Percentiles rank a stretch among this genome's conserved stretches.
Conservation (phyloP, 2,888 invertebrate species). For the Ypsolopha sequella region DNA sequence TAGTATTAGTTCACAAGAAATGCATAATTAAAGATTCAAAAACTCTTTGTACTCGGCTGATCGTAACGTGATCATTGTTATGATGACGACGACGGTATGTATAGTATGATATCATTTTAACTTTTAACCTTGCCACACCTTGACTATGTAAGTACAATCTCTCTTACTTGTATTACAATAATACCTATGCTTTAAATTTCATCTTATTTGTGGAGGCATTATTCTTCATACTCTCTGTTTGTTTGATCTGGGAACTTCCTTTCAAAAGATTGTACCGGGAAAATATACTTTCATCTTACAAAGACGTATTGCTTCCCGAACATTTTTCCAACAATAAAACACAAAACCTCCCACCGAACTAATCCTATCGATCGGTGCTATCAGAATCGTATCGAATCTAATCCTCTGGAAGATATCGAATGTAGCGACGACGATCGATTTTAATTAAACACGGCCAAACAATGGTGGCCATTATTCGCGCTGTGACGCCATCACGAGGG, state of each 20-base stretch:
- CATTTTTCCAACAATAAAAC: no score
- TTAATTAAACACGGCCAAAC: conserved; percentile 53
- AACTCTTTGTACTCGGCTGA: no score
- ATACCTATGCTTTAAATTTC: neutral
- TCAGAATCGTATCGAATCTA: neutral
- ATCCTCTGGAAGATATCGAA: conserved; percentile 23
- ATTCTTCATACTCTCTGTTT: neutral
- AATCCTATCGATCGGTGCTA: neutral
- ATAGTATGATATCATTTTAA: conserved; percentile 35
- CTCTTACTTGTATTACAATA: neutral
- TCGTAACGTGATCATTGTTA: no score
- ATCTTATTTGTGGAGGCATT: no score
- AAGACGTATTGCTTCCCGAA: no score
- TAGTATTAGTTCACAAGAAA: no score
- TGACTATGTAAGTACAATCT: conserved; percentile 7
- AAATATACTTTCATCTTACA: neutral
- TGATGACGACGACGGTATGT: neutral
- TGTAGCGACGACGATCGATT: conserved; percentile 35
- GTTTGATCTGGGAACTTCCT: neutral
- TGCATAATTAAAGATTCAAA: no score
- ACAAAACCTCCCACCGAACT: neutral
- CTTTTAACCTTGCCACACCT: conserved; percentile 41
- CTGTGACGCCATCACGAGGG: neutral
- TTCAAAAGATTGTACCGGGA: neutral
- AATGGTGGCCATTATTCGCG: conserved; percentile 38